phyloP scores from a whole-genome alignment of 2,888 invertebrate genomes.

The Lathronympha strigana region DNA sequence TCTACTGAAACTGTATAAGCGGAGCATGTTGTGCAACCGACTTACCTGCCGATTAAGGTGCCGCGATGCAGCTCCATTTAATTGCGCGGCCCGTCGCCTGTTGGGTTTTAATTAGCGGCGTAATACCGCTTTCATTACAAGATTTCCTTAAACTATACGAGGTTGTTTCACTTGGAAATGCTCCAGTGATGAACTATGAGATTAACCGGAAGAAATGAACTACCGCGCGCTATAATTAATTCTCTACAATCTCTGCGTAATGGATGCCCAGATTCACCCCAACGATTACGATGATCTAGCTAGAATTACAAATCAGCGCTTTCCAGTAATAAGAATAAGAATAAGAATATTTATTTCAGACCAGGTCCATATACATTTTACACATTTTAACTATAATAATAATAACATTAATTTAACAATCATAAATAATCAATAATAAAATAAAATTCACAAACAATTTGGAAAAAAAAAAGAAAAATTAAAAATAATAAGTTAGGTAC shows the following conservation, averaged over 20 bases:
- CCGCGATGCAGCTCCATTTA: slow-evolving; percentile 36
- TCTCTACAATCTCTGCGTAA: not conserved
- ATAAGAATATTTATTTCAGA: too few relatives aligned
- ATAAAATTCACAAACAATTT: too few relatives aligned
- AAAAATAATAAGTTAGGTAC: too few relatives aligned
- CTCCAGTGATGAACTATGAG: slow-evolving; percentile 11
- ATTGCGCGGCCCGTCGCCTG: slow-evolving; percentile 28
- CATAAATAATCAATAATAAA: too few relatives aligned
- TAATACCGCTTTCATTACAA: slow-evolving; percentile 28
- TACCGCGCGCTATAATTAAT: not conserved
- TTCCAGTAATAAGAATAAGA: too few relatives aligned
- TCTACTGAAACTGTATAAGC: slow-evolving; percentile 13
- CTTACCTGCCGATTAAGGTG: slow-evolving; percentile 36
- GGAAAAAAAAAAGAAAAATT: too few relatives aligned
- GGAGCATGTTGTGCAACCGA: slow-evolving; percentile 11
- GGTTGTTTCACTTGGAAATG: slow-evolving; percentile 10
- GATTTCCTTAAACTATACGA: slow-evolving; percentile 16
- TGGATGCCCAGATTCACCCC: not conserved
- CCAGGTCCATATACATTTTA: too few relatives aligned
- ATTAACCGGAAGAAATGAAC: not conserved
- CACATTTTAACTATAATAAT: too few relatives aligned
- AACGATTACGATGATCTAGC: not conserved
- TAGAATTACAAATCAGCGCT: not conserved
- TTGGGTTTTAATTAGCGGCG: slow-evolving; percentile 29
- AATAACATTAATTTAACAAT: too few relatives aligned